Conservation (phyloP, 2,888 invertebrate species). For the Capitulum mitella region DNA sequence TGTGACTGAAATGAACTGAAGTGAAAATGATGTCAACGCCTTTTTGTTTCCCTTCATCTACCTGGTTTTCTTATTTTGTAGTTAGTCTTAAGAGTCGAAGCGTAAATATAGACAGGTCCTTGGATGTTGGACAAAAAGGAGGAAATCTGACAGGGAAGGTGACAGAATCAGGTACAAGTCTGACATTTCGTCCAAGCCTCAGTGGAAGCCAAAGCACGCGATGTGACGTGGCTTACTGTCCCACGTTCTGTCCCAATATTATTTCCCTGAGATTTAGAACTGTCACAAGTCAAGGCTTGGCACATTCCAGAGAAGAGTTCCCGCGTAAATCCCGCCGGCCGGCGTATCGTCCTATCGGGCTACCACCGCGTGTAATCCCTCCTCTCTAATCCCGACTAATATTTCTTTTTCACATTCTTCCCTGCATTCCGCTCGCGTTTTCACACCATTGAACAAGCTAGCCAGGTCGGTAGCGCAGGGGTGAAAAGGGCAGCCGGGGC, state of each 20-base stretch:
- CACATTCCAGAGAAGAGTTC: slow-evolving; percentile 13
- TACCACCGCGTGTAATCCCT: not conserved
- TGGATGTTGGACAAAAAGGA: no score
- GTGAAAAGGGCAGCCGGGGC: slow-evolving; percentile 5
- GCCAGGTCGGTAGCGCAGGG: slow-evolving; percentile 4
- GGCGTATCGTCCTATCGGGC: slow-evolving; percentile 3
- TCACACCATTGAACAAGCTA: slow-evolving; percentile 12
- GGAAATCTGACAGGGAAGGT: no score
- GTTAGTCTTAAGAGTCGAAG: no score
- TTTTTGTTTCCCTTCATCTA: no score
- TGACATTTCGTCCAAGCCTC: no score
- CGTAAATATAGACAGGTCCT: no score
- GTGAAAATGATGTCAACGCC: no score
- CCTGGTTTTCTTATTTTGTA: no score
- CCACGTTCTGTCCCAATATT: not conserved
- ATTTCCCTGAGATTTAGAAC: slow-evolving; percentile 6
- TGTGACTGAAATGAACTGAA: no score
- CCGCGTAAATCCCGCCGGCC: slow-evolving; percentile 14
- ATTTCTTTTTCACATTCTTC: slow-evolving; percentile 23
- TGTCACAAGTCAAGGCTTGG: slow-evolving; percentile 2
- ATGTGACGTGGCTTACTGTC: no score
- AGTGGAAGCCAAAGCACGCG: no score
- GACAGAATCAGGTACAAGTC: no score
- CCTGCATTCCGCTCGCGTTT: slow-evolving; percentile 17
- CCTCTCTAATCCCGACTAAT: not conserved